These are phyloP conservation scores for Teinopalpus imperialis DNA, from an alignment of 2,888 invertebrate genomes.

Conservation along the genomic window DNA sequence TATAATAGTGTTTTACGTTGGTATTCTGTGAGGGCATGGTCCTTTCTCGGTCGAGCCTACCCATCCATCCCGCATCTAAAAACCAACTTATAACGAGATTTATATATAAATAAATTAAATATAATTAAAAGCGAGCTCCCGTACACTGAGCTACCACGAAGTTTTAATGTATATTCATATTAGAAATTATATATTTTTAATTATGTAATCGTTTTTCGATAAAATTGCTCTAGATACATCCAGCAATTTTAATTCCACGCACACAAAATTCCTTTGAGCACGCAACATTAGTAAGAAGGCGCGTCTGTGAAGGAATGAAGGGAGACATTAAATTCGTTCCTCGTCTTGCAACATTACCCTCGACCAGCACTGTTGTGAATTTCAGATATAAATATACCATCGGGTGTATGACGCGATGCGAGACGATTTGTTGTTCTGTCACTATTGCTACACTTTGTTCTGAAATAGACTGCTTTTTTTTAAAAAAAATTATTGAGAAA, in stretches of 20 bases:
- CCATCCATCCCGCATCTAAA: too few relatives aligned
- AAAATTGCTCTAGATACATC: slow-evolving; percentile 4
- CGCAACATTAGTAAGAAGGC: slow-evolving; percentile 55
- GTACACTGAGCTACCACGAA: too few relatives aligned
- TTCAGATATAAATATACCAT: slow-evolving; percentile 28
- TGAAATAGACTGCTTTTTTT: neutral
- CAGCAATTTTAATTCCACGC: slow-evolving; percentile 6
- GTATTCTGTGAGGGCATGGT: too few relatives aligned
- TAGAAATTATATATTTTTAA: too few relatives aligned
- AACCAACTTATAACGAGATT: too few relatives aligned
- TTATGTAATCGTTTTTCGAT: too few relatives aligned
- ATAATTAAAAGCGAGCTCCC: too few relatives aligned
- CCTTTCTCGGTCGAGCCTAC: too few relatives aligned
- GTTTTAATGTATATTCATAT: too few relatives aligned
- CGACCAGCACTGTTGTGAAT: slow-evolving; percentile 29
- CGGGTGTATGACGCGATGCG: slow-evolving; percentile 21
- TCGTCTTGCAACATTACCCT: slow-evolving; percentile 56
- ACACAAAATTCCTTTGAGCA: slow-evolving; percentile 32
- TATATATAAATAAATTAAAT: too few relatives aligned
- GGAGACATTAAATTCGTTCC: slow-evolving; percentile 50
- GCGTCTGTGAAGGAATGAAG: slow-evolving; percentile 35
- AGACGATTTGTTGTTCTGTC: slow-evolving; percentile 12
- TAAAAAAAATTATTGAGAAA: too few relatives aligned
- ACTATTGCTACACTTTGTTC: neutral
- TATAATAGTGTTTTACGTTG: too few relatives aligned